These are phyloP conservation scores for Lochmaea crataegi DNA, from an alignment of 2,888 invertebrate species.

Conservation along the genomic window DNA sequence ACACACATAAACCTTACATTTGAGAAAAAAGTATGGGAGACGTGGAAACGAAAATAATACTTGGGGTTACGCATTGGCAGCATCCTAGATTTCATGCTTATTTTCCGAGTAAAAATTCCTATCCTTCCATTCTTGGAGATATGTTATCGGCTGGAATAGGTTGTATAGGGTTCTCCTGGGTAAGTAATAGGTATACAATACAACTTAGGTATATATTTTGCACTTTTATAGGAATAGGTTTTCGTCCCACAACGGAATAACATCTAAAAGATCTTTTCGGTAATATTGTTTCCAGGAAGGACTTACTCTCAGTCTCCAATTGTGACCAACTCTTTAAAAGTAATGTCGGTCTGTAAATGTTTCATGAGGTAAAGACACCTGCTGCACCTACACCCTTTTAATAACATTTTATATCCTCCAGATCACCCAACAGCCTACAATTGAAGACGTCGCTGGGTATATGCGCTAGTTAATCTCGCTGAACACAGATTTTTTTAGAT, in stretches of 20 bases:
- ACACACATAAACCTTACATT: neutral
- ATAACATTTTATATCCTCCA: too few species aligned
- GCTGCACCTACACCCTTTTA: too few species aligned
- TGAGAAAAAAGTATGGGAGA: slow-evolving; percentile 91
- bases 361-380: too few species aligned
- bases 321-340: too few species aligned
- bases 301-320: too few species aligned
- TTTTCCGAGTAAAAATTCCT: slow-evolving; percentile 96
- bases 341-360: too few species aligned
- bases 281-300: too few species aligned
- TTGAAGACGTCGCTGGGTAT: too few species aligned
- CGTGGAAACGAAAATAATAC: slow-evolving; percentile 90
- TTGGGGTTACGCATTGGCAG: slow-evolving; percentile 97
- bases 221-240: neutral
- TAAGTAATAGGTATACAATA: slow-evolving; percentile 58
- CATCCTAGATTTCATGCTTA: slow-evolving; percentile 98
- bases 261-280: too few species aligned
- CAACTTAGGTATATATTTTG: neutral
- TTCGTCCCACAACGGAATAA: neutral
- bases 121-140: slow-evolving; percentile 95
- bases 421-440: too few species aligned
- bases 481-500: too few species aligned
- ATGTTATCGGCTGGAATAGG: slow-evolving; percentile 96
- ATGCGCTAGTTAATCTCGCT: too few species aligned
- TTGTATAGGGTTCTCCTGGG: slow-evolving; percentile 98